Evolutionary conservation across 2,888 invertebrate species (phyloP), one percentile per base, ranked within the genome.

Genomic region (Drosophila mercatorum): DNA sequence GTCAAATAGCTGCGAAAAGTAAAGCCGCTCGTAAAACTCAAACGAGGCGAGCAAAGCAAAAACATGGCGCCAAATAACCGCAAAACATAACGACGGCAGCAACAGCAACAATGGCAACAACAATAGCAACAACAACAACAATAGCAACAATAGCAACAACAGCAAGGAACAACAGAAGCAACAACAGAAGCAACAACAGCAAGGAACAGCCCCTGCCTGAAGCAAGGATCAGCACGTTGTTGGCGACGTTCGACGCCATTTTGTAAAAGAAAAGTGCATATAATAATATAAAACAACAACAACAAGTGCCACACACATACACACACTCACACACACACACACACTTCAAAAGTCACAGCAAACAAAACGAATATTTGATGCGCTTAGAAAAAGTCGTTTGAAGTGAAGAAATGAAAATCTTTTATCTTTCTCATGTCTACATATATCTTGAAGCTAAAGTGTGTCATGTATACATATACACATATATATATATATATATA

Each of bases 51-150:
- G 82, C 75, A 73, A 81, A 81, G 66, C 72, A 90, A 82, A 81
- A 88, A 87, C 84, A 81, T 90, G 90, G 89, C 89, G 89, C 89
- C 89, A 90, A 87, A 90, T 90, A 90, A 88, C 83, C 90, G 84
- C 90, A 90, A 51, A 86, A 80, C 90, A 90, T 90, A 84, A 89
- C 86, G 86, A 68, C 77, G 81, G 69, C 62, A 62, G 64, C 64
- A 69, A 28, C 68, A 63, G 31, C 60, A 72, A 47, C 52, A 52
- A 4, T 5, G 31, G 68, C 73, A 81, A 58, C 62, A 70, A 44
- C 63, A 63, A 22, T 2, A 22, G 22, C 22, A 22, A 2, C 22
- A 22, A 22, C 22, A 22, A 22, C 22, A 22, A 22, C 22, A 22
- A 22, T 2, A 22, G 22, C 1, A 22, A 2, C 22, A 22, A 41